Base-by-base conservation (phyloP, 2,797 vertebrate genomes). In the Dromococcyx pavoninus region DNA sequence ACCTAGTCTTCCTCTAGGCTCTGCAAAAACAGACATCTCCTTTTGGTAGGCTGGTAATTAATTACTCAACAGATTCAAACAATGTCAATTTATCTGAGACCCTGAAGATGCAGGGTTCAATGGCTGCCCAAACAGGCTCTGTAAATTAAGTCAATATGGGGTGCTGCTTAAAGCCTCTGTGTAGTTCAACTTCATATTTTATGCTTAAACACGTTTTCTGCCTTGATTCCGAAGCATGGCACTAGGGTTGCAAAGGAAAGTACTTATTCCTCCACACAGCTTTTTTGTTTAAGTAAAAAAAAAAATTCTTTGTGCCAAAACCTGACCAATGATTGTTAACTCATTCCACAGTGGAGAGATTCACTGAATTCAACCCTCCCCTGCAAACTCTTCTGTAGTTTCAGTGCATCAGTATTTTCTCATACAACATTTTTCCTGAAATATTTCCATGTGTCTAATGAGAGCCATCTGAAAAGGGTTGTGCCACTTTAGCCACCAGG, bases 11-110 rank as follows among this genome's bases (percentile, higher is more conserved):
- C 65, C 39, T 70, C 19, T 35, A 64, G 67, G 32, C 48, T 61
- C 43, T 7, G 15, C 23, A 91, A 48, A 74, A 87, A 33, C 13
- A 82, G 48, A 41, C 18, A 3, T 70, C 28, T 90, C 61, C 60
- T 76, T 91, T 83, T 87, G 35, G 39, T 85, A 91, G 84, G 33
- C 48, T 87, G 43, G 22, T 73, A 82, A 76, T 93, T 75, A 88
- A 90, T 69, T 93, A 33, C 54, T 81, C 2, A 3, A 50, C 21
- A 90, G 73, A 75, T 72, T 90, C 43, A 75, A 86, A 69, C 58
- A 86, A 2, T 9, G 22, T 39, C n/a, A 73, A 17, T 89, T 91
- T 39, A 86, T 33, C 69, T 51, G 78, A n/a, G 53, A 27, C 32
- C 37, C 61, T 74, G 37, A 74, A 61, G 82, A 70, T 35, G 25